Conservation (phyloP, 2,888 invertebrate species). For the Idaea aversata region DNA sequence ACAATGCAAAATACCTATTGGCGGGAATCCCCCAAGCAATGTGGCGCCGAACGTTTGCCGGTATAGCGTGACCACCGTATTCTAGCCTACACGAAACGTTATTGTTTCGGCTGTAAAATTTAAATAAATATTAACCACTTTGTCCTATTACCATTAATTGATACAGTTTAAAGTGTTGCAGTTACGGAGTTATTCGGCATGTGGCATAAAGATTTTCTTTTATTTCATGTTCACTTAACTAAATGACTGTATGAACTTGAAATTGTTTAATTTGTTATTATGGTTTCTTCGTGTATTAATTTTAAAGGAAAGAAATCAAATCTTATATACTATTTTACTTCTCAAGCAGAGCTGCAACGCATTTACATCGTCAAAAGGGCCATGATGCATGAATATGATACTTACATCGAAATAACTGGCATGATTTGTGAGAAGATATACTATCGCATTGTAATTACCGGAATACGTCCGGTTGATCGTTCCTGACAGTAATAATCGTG, state of each 20-base stretch:
- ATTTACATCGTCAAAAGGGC: neutral
- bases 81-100: constrained; percentile 53
- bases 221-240: neutral
- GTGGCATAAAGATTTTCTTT: neutral
- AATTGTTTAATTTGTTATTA: neutral
- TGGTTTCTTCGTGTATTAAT: no score
- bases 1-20: constrained; percentile 44
- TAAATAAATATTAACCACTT: constrained; percentile 48
- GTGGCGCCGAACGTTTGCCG: constrained; percentile 38
- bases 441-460: constrained; percentile 26
- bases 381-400: neutral
- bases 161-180: constrained; percentile 1
- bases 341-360: no score
- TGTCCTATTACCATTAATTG: constrained; percentile 39
- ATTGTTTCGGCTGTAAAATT: constrained; percentile 55
- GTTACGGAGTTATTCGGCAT: neutral
- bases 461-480: constrained; percentile 23
- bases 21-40: constrained; percentile 48
- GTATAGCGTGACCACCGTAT: constrained; percentile 59
- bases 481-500: constrained; percentile 27
- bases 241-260: neutral
- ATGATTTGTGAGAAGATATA: constrained; percentile 1
- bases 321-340: no score
- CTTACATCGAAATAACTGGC: neutral
- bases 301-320: no score